These are phyloP conservation scores for Amazona guildingii DNA, from an alignment of 2,113 vertebrate species.

Conservation along the genomic window DNA sequence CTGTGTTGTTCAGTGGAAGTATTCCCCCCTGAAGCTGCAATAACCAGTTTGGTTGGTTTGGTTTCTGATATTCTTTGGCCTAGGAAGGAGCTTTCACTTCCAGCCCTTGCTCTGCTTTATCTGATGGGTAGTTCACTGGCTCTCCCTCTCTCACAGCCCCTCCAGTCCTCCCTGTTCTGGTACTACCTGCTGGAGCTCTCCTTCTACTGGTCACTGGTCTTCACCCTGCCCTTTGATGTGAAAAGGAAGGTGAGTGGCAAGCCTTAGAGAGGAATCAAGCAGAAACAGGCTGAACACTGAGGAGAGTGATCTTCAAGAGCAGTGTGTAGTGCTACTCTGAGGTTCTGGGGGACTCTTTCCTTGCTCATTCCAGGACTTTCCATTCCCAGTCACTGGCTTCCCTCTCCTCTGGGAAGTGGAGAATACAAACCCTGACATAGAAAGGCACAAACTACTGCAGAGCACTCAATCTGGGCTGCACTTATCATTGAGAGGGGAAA, in stretches of 20 bases:
- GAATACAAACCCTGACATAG: background rate
- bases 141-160: conserved; percentile 69
- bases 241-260: conserved; percentile 88
- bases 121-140: background rate
- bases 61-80: background rate
- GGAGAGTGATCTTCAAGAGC: background rate
- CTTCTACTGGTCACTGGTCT: conserved; percentile 88
- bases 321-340: background rate
- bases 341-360: background rate
- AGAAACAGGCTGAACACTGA: background rate
- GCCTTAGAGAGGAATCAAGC: background rate
- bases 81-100: background rate
- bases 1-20: background rate
- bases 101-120: background rate
- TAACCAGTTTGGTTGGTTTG: background rate
- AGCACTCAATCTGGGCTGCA: background rate
- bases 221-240: conserved; percentile 87
- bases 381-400: background rate
- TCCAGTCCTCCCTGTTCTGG: conserved; percentile 79
- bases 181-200: conserved; percentile 90
- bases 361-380: background rate
- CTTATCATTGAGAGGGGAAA: background rate
- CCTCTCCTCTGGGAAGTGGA: background rate
- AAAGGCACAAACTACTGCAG: background rate
- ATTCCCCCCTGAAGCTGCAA: background rate